These are phyloP conservation scores for Hemistola chrysoprasaria DNA, from an alignment of 2,888 invertebrate genomes.

Conservation along the genomic window DNA sequence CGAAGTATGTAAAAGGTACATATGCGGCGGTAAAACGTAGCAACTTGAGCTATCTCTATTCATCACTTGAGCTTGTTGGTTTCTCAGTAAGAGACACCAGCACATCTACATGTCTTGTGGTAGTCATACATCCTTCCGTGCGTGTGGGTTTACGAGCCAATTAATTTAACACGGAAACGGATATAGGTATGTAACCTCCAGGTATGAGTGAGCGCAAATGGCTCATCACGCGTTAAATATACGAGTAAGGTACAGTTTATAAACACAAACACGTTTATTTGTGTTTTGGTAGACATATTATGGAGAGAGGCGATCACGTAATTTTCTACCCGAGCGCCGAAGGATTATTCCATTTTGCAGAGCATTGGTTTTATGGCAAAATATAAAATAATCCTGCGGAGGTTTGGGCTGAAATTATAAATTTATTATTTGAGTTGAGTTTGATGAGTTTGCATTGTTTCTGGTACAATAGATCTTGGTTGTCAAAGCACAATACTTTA, in stretches of 20 bases:
- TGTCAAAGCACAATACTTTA: too few species aligned
- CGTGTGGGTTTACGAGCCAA: constrained; percentile 61
- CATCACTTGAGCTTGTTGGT: constrained; percentile 11
- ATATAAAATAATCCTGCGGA: constrained; percentile 23
- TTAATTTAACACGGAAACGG: constrained; percentile 80
- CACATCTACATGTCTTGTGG: constrained; percentile 76
- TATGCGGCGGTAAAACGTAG: constrained; percentile 5
- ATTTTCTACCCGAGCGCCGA: constrained; percentile 30
- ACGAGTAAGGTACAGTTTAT: constrained; percentile 26
- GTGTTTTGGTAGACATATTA: constrained; percentile 12
- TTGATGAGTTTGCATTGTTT: constrained; percentile 8
- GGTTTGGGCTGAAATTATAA: constrained; percentile 18
- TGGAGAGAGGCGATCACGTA: constrained; percentile 28
- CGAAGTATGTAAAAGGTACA: constrained; percentile 7
- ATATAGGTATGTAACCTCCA: constrained; percentile 43
- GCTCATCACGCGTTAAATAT: constrained; percentile 66
- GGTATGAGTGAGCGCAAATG: constrained; percentile 64
- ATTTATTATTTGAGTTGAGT: constrained; percentile 20
- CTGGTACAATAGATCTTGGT: neutral
- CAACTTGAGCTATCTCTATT: constrained; percentile 14
- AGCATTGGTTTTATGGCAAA: constrained; percentile 29
- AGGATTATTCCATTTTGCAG: constrained; percentile 30
- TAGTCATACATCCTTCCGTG: constrained; percentile 74
- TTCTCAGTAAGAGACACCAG: constrained; percentile 41
- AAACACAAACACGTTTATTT: constrained; percentile 28